Conservation (phyloP, 2,797 vertebrate genomes). For the Hylomyscus alleni region DNA sequence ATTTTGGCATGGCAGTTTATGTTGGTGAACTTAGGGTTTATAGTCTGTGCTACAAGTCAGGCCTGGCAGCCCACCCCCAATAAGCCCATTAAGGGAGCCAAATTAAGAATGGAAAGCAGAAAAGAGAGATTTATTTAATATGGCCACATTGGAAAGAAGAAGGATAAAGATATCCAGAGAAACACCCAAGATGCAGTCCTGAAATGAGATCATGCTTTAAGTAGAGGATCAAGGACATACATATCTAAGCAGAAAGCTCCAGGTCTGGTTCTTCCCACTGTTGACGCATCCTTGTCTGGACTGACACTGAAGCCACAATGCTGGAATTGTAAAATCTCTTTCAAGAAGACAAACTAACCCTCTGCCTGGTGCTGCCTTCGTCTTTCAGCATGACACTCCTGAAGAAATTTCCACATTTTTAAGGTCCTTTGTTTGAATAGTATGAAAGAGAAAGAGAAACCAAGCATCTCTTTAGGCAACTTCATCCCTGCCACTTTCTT, state of each 20-base stretch:
- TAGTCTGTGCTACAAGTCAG: neutral
- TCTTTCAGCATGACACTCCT: neutral
- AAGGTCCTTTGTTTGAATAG: neutral
- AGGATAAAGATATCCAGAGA: neutral
- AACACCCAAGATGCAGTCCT: neutral
- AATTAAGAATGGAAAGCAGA: neutral
- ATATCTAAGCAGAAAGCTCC: neutral
- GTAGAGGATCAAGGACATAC: neutral
- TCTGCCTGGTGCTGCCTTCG: neutral
- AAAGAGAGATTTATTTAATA: neutral
- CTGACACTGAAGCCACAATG: neutral
- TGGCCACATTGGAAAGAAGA: neutral
- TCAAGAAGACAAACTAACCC: neutral
- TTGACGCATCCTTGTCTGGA: neutral
- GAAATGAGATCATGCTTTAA: neutral
- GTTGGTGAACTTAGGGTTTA: neutral
- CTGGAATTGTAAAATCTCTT: neutral
- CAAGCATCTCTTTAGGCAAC: neutral
- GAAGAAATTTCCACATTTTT: neutral
- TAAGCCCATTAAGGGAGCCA: neutral
- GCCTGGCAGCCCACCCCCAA: neutral
- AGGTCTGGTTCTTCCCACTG: neutral
- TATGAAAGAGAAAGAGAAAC: neutral
- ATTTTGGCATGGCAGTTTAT: neutral
- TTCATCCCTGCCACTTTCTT: neutral